Evolutionary conservation across 2,888 invertebrate genomes (phyloP).

Genomic region (Digitonthophagus gazella): DNA sequence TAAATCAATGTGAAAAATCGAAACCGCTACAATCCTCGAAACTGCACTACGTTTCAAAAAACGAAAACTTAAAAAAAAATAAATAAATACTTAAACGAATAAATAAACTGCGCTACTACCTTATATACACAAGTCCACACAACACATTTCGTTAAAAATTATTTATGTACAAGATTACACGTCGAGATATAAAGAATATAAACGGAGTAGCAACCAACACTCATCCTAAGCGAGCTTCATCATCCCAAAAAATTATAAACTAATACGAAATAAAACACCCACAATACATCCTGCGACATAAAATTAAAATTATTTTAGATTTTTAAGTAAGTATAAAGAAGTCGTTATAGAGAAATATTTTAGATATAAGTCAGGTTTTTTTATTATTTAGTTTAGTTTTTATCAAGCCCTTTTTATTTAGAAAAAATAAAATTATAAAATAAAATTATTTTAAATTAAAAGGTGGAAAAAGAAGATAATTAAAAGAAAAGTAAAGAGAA

Average conservation of each 20-base stretch:
- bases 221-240: conserved; percentile 1
- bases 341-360: neutral
- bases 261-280: neutral
- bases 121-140: conserved; percentile 17
- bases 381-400: neutral
- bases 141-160: too few relatives aligned
- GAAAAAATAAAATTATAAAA: neutral
- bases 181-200: neutral
- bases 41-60: too few relatives aligned
- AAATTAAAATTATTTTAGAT: neutral
- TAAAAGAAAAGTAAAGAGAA: neutral
- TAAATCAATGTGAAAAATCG: conserved; percentile 2
- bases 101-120: conserved; percentile 6
- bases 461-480: neutral
- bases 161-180: conserved; percentile 6
- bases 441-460: neutral
- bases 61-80: neutral
- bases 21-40: too few relatives aligned
- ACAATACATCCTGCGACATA: conserved; percentile 7
- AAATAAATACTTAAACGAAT: too few relatives aligned
- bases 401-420: neutral
- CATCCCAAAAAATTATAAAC: conserved; percentile 1
- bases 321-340: neutral
- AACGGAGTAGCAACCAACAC: neutral
- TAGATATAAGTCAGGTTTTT: too few relatives aligned